Evolutionary conservation across 1,140 invertebrate species (phyloP).

Genomic region (Theocolax elegans): DNA sequence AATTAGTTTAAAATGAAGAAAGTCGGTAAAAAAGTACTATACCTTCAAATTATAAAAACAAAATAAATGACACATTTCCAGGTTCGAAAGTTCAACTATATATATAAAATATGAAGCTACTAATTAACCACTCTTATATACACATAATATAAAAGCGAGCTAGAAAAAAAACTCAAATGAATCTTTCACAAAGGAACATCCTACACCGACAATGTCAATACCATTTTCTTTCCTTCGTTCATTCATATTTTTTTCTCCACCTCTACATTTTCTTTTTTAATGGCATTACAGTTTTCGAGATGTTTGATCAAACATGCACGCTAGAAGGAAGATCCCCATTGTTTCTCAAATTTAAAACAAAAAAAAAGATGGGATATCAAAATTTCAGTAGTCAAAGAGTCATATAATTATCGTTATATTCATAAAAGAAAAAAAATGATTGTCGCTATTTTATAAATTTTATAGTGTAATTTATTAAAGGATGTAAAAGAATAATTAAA

Average conservation of each 20-base stretch:
- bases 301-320: slow-evolving; percentile 31
- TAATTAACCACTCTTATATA: slow-evolving; percentile 57
- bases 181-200: slow-evolving; percentile 53
- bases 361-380: no score
- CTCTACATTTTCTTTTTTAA: slow-evolving; percentile 1
- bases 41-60: no score
- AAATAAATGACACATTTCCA: no score
- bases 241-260: not conserved
- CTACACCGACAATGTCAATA: slow-evolving; percentile 10
- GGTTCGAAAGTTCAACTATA: slow-evolving; percentile 37
- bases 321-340: slow-evolving; percentile 22
- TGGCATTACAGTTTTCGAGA: slow-evolving; percentile 20
- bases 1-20: no score
- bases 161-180: slow-evolving; percentile 38
- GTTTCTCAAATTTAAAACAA: slow-evolving; percentile 33
- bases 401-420: no score
- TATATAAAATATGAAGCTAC: slow-evolving; percentile 38
- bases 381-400: no score
- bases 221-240: slow-evolving; percentile 10
- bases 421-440: no score
- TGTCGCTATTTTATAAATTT: no score
- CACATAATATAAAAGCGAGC: slow-evolving; percentile 25
- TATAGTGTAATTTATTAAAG: no score
- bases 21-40: no score
- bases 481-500: no score